Conservation (phyloP, 1,140 invertebrate genomes). For the Micrasema minimum region DNA sequence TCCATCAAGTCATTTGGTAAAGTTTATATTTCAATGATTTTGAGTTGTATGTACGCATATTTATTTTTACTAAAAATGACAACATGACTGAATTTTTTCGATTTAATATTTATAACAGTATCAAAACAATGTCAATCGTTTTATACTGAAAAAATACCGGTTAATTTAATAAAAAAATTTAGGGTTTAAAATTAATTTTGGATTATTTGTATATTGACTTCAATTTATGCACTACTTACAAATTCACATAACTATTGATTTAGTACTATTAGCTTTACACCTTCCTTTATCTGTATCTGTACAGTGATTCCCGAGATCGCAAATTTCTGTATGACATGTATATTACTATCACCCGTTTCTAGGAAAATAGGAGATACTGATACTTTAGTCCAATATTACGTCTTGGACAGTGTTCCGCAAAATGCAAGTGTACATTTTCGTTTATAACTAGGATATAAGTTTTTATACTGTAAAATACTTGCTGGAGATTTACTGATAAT, state of each 20-base stretch:
- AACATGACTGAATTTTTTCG: slow-evolving; percentile 30
- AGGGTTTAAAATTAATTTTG: no score
- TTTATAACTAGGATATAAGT: slow-evolving; percentile 26
- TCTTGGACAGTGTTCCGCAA: neutral
- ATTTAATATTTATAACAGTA: slow-evolving; percentile 27
- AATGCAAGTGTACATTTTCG: slow-evolving; percentile 31
- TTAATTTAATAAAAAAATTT: slow-evolving; percentile 19
- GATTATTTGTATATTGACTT: no score
- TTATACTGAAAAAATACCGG: neutral
- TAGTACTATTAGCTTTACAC: slow-evolving; percentile 3
- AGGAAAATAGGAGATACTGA: slow-evolving; percentile 24
- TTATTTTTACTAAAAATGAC: slow-evolving; percentile 35
- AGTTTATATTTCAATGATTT: slow-evolving; percentile 29
- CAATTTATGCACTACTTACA: no score
- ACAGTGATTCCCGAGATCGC: neutral
- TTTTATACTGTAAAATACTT: neutral
- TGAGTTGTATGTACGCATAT: slow-evolving; percentile 11
- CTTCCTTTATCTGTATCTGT: neutral
- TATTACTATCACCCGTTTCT: slow-evolving; percentile 17
- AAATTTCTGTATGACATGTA: neutral
- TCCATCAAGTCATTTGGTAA: slow-evolving; percentile 13
- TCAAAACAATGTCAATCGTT: slow-evolving; percentile 16
- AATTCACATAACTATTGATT: no score
- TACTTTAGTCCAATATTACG: neutral
- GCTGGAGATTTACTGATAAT: no score